Evolutionary conservation across 2,888 invertebrate genomes (phyloP), one percentile per base, ranked within the genome.

Genomic region (Epinotia brunnichana): DNA sequence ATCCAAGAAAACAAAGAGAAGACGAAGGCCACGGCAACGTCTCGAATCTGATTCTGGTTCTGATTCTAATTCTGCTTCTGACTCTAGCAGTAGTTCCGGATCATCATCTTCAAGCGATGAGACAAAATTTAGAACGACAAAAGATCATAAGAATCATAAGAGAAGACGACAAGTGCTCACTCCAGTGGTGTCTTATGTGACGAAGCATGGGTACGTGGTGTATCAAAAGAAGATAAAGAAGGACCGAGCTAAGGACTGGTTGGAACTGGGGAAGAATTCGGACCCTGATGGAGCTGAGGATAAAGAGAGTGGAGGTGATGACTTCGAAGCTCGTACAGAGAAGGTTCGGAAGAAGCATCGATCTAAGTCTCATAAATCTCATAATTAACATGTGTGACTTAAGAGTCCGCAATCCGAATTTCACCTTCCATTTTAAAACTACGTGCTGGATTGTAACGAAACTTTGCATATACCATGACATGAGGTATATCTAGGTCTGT

Each of bases 151-250:
- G 11, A 60, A 13, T 48, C 69, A 9, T 1, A 80, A 80, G 60
- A 78, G 63, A n/a, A 79, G 81, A 19, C 79, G 82, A 0, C 84
- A 90, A 71, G 87, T 90, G 0, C 75, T 92, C 2, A 91, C 90
- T 7, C 92, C 92, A 1, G 89, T 92, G 0, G 87, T 92, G 0
- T 92, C 92, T 0, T 92, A 92, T 60, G 85, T 92, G 0, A 91
- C 91, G 0, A 88, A 88, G 61, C 88, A 89, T 70, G 92, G 92
- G 0, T 87, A 87, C 54, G 90, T 91, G 3, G 84, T 91, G 1
- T 92, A 89, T 72, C 89, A 91, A 78, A 92, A 91, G 76, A 91
- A 88, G 74, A 87, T 92, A 39, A 88, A 86, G 75, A 89, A 86
- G 29, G 87, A 90, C 2, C 87, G 83, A 51, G 90, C 90, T 0